Conservation (phyloP, 2,888 invertebrate genomes). For the Polydrusus tereticollis region DNA sequence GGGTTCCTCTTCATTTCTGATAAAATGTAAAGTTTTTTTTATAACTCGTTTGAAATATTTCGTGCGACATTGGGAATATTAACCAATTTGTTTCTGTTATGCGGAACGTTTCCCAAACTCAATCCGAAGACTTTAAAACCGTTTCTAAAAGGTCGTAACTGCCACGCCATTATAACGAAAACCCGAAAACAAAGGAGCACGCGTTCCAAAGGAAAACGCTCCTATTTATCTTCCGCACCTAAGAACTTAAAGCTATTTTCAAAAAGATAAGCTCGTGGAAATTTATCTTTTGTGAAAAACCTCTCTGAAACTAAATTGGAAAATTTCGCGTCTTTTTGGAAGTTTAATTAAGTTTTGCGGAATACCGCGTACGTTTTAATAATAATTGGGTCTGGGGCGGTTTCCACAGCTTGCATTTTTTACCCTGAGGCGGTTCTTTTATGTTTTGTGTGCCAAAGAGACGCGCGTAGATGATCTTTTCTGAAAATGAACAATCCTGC, state of each 20-base stretch:
- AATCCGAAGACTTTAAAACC: slow-evolving; percentile 6
- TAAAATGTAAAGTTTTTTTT: too few species aligned
- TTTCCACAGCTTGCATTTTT: background rate
- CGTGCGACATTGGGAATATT: background rate
- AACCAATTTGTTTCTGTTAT: background rate
- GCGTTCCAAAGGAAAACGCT: slow-evolving; percentile 18
- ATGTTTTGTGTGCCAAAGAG: too few species aligned
- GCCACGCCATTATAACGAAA: slow-evolving; percentile 2
- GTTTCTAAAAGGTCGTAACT: slow-evolving; percentile 19
- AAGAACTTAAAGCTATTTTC: slow-evolving; percentile 7
- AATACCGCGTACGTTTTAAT: background rate
- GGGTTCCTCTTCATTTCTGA: too few species aligned
- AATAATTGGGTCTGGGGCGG: background rate
- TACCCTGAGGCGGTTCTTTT: background rate
- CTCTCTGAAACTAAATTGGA: background rate
- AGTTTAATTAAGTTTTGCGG: slow-evolving; percentile 10
- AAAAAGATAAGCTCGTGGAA: background rate
- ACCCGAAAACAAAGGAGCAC: slow-evolving; percentile 12
- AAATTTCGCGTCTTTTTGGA: slow-evolving; percentile 1
- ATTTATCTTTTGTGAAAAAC: slow-evolving; percentile 7
- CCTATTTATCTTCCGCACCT: slow-evolving; percentile 24
- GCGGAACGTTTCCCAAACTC: background rate
- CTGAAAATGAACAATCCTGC: too few species aligned
- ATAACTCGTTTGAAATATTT: background rate
- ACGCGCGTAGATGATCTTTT: too few species aligned